Percentiles rank a stretch among this genome's conserved stretches.
phyloP scores from a whole-genome alignment of 2,113 vertebrate genomes.

The Tragelaphus strepsiceros region DNA sequence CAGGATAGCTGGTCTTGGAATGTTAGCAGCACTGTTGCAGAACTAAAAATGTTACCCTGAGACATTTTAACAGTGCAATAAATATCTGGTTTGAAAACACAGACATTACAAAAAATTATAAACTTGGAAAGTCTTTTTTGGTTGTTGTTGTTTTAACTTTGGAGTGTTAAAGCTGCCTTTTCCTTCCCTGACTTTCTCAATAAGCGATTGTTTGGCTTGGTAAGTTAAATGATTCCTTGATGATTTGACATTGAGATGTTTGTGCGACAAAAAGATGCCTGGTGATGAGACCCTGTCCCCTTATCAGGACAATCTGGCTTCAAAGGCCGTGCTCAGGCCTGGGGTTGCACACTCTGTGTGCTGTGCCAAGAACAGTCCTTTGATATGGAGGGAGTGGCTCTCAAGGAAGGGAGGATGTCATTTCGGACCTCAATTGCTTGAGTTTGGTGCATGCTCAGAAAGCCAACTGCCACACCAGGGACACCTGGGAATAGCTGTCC shows the following conservation, averaged over 20 bases:
- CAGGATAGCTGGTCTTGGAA: slow-evolving; percentile 52
- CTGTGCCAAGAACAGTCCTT: not conserved
- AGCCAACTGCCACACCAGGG: not conserved
- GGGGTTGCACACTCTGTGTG: not conserved
- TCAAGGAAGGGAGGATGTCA: not conserved
- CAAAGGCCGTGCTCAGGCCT: not conserved
- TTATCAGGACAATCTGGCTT: not conserved
- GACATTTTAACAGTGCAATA: slow-evolving; percentile 63
- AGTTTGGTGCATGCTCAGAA: not conserved
- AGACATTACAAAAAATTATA: slow-evolving; percentile 54
- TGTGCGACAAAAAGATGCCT: not conserved
- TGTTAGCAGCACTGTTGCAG: slow-evolving; percentile 55
- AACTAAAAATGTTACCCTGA: slow-evolving; percentile 60
- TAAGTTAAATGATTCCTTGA: not conserved
- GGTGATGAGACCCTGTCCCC: not conserved
- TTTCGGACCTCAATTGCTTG: not conserved
- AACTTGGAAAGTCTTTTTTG: slow-evolving; percentile 39
- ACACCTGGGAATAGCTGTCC: not conserved
- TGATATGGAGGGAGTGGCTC: not conserved
- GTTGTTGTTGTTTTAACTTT: slow-evolving; percentile 48
- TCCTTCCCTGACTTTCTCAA: slow-evolving; percentile 15
- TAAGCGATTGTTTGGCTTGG: not conserved
- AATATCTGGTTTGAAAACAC: slow-evolving; percentile 68
- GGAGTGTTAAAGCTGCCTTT: slow-evolving; percentile 9
- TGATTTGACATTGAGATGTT: not conserved